Percentiles rank a stretch among this genome's conserved stretches.
These are phyloP conservation scores for Wiebesia pumilae DNA, from an alignment of 1,140 invertebrate species.

Conservation along the genomic window DNA sequence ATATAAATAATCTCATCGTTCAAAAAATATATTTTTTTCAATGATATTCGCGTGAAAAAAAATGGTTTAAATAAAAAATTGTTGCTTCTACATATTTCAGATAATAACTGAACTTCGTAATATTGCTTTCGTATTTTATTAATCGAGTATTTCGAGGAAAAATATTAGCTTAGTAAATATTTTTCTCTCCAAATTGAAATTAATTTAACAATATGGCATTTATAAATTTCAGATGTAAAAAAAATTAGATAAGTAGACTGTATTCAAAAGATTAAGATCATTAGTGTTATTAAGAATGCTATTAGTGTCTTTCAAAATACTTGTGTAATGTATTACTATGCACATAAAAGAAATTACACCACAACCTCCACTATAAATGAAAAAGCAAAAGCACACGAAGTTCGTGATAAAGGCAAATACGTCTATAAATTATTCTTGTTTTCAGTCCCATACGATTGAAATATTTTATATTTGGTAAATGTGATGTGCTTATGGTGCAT, in stretches of 20 bases:
- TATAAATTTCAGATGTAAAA: not conserved
- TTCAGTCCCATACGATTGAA: slow-evolving; percentile 19
- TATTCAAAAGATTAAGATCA: not conserved
- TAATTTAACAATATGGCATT: not conserved
- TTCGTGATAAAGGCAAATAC: slow-evolving; percentile 27
- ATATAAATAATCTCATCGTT: not conserved
- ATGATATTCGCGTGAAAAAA: not conserved
- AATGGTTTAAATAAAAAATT: no score
- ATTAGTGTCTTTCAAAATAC: not conserved
- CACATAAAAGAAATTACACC: slow-evolving; percentile 5
- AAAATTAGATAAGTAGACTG: not conserved
- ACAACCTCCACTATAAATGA: slow-evolving; percentile 32
- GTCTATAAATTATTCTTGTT: not conserved
- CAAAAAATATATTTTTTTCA: not conserved
- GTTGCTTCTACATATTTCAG: not conserved
- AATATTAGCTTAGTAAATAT: not conserved
- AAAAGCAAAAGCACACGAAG: slow-evolving; percentile 42
- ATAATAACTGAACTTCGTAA: not conserved
- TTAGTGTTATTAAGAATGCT: no score
- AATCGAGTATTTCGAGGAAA: not conserved
- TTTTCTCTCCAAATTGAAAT: not conserved
- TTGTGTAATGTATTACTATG: not conserved
- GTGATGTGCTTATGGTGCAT: not conserved
- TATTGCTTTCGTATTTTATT: not conserved
- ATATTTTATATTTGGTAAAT: slow-evolving; percentile 14